Percentiles rank a stretch among this genome's conserved stretches.
These are phyloP conservation scores for Redunca redunca DNA, from an alignment of 2,113 vertebrate species.

Conservation along the genomic window DNA sequence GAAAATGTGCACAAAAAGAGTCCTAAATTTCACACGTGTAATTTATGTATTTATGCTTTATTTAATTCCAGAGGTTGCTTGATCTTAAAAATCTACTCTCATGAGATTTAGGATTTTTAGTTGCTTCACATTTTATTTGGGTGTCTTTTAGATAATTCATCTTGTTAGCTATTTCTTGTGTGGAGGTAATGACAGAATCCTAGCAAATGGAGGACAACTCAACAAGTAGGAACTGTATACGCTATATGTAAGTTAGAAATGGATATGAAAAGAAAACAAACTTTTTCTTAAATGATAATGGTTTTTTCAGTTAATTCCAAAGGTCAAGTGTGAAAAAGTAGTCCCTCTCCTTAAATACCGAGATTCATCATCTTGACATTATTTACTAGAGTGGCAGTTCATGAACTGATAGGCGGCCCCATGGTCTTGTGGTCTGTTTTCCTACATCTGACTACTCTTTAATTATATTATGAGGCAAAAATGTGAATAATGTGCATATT, in stretches of 20 bases:
- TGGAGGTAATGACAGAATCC: slow-evolving; percentile 17
- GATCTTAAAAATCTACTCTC: slow-evolving; percentile 11
- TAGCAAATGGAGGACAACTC: slow-evolving; percentile 32
- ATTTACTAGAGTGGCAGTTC: slow-evolving; percentile 65
- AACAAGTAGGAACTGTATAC: slow-evolving; percentile 31
- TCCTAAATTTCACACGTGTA: not conserved
- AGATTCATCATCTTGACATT: slow-evolving; percentile 71
- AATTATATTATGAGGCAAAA: slow-evolving; percentile 24
- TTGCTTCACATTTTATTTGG: slow-evolving; percentile 46
- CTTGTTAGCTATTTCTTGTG: slow-evolving; percentile 55
- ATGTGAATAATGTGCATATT: not conserved
- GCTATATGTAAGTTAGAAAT: slow-evolving; percentile 34
- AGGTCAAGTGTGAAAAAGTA: slow-evolving; percentile 55
- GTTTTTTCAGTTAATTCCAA: slow-evolving; percentile 36
- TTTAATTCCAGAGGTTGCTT: not conserved
- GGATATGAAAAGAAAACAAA: not conserved
- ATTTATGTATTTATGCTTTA: slow-evolving; percentile 15
- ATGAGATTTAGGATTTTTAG: slow-evolving; percentile 15
- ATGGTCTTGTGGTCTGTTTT: not conserved
- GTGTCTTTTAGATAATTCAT: slow-evolving; percentile 49
- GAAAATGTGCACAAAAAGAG: not conserved
- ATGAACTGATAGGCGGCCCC: slow-evolving; percentile 67
- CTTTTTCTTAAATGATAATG: slow-evolving; percentile 6
- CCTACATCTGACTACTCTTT: not conserved
- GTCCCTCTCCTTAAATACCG: slow-evolving; percentile 13